Evolutionary conservation across 2,113 vertebrate genomes (phyloP).

Genomic region (Cyanoderma ruficeps): DNA sequence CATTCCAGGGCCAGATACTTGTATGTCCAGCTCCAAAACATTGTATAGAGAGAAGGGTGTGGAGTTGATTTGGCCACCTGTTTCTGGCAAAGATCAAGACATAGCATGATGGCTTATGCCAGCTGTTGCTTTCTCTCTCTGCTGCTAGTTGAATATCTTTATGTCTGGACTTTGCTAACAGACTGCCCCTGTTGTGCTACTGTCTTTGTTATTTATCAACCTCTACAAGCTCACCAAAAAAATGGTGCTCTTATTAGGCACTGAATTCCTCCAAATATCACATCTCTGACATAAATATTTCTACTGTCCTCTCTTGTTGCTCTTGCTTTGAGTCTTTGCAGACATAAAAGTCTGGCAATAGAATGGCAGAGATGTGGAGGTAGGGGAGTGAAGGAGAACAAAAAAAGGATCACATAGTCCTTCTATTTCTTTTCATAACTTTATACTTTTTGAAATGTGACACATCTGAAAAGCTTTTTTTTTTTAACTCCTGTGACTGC

Average conservation of each 20-base stretch:
- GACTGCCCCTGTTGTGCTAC: neutral
- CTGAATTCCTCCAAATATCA: conserved; percentile 31
- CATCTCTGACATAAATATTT: conserved; percentile 41
- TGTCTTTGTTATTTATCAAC: conserved; percentile 39
- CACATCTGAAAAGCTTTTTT: conserved; percentile 15
- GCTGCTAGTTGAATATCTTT: neutral
- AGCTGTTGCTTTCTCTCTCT: conserved; percentile 71
- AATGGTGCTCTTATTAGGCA: neutral
- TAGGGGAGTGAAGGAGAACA: neutral
- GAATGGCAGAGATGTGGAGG: neutral
- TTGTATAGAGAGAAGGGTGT: neutral
- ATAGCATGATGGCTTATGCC: conserved; percentile 29
- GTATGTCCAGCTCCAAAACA: neutral
- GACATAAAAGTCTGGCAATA: neutral
- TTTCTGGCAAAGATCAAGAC: conserved; percentile 63
- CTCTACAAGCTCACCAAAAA: neutral
- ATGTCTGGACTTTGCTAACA: conserved; percentile 5
- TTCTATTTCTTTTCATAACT: conserved; percentile 21
- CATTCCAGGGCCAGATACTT: conserved; percentile 24
- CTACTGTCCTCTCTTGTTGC: neutral
- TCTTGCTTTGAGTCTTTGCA: neutral
- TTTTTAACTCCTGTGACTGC: conserved; percentile 39
- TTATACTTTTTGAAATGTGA: conserved; percentile 43
- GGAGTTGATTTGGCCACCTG: conserved; percentile 64
- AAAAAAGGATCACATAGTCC: neutral